A percentile compares a stretch with the other conserved stretches of the same genome.
phyloP scores from a whole-genome alignment of 1,140 invertebrate genomes.

The Procambarus clarkii region DNA sequence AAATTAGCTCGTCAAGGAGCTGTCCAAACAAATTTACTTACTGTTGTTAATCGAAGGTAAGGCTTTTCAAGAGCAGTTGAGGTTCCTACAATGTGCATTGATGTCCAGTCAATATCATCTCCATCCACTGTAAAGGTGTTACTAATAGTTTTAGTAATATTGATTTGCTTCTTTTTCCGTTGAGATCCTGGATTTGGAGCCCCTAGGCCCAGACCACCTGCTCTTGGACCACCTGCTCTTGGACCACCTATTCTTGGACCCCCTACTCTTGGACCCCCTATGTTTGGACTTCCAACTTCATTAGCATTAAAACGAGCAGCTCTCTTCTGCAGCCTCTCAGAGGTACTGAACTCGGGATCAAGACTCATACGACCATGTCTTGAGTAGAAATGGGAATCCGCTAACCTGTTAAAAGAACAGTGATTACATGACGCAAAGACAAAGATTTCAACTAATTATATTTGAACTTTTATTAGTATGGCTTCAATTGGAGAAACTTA shows the following conservation, averaged over 20 bases:
- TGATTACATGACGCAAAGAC: too few species aligned
- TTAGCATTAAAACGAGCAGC: slow-evolving; percentile 86
- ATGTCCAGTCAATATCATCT: slow-evolving; percentile 86
- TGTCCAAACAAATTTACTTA: slow-evolving; percentile 75
- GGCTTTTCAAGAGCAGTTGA: slow-evolving; percentile 95
- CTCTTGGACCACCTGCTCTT: too few species aligned
- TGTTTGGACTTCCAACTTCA: slow-evolving; percentile 71
- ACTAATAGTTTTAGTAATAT: slow-evolving; percentile 57
- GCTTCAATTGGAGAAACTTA: too few species aligned
- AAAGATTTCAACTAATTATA: too few species aligned
- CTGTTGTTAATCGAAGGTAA: slow-evolving; percentile 93
- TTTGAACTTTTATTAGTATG: too few species aligned
- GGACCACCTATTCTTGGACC: background rate
- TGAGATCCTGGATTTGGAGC: background rate
- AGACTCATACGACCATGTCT: slow-evolving; percentile 79
- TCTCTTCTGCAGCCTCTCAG: slow-evolving; percentile 77
- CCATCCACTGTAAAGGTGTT: slow-evolving; percentile 75
- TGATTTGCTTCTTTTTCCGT: slow-evolving; percentile 46
- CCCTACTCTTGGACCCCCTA: background rate
- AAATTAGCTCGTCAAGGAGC: background rate
- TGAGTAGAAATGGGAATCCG: slow-evolving; percentile 81
- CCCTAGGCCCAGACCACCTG: slow-evolving; percentile 71
- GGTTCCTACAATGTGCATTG: slow-evolving; percentile 93
- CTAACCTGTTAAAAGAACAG: background rate
- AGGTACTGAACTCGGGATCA: slow-evolving; percentile 75